These are phyloP conservation scores for Morphnarchus princeps DNA, from an alignment of 2,113 vertebrate genomes.

Conservation along the genomic window DNA sequence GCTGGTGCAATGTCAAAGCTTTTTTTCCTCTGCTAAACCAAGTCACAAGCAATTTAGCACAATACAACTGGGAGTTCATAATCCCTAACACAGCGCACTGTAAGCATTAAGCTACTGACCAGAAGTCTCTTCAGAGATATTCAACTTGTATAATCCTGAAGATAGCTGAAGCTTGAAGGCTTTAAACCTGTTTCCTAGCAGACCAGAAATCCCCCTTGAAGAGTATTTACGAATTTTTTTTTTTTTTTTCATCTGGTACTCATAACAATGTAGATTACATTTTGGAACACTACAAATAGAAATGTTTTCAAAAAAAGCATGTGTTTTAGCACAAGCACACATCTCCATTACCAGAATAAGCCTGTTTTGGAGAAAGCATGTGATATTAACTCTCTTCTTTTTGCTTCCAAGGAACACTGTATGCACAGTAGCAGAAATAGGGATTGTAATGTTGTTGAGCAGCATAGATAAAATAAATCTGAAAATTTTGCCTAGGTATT, in stretches of 20 bases:
- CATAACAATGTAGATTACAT: background rate
- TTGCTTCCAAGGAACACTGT: background rate
- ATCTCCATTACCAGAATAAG: background rate
- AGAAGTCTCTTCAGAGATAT: background rate
- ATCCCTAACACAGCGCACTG: background rate
- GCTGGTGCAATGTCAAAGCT: background rate
- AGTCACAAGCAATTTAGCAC: background rate
- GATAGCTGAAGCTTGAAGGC: background rate
- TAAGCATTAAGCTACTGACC: background rate
- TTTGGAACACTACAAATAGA: background rate
- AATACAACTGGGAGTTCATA: background rate
- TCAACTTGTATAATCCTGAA: background rate
- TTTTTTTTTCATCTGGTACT: background rate
- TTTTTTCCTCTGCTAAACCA: background rate
- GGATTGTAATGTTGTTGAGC: background rate
- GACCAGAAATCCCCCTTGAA: background rate
- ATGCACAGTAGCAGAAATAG: background rate
- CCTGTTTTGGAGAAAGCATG: background rate
- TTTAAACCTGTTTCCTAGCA: background rate
- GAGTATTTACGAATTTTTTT: background rate
- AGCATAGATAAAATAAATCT: background rate
- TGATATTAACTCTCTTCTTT: background rate
- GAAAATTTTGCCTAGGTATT: background rate
- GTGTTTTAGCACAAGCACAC: accelerated
- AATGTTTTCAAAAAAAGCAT: background rate